These are phyloP conservation scores for Petaurus breviceps DNA, from an alignment of 2,113 vertebrate genomes.

Conservation along the genomic window DNA sequence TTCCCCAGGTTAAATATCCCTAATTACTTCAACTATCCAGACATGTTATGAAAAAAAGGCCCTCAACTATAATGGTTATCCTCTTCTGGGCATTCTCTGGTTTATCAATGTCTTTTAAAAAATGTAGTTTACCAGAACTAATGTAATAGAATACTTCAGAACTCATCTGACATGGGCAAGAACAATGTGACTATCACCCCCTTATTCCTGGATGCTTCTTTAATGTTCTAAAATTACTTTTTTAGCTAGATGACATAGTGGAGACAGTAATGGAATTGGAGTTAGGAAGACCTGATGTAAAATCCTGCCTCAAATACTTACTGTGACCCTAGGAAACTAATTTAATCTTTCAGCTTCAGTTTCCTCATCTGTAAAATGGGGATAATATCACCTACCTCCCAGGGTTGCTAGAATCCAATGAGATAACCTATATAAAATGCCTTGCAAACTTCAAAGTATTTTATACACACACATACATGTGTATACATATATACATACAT, in stretches of 20 bases:
- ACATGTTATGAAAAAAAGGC: background rate
- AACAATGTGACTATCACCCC: background rate
- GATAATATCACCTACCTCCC: too few relatives aligned
- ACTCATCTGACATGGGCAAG: background rate
- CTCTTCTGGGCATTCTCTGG: background rate
- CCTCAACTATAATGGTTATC: background rate
- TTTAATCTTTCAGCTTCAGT: background rate
- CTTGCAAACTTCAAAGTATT: too few relatives aligned
- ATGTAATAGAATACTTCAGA: background rate
- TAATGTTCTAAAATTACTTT: background rate
- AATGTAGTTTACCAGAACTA: background rate
- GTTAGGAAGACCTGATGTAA: background rate
- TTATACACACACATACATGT: too few relatives aligned
- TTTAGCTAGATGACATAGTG: background rate
- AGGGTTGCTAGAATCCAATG: too few relatives aligned
- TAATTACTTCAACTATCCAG: background rate
- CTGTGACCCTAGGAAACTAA: background rate
- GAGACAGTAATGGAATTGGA: background rate
- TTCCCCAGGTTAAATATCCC: background rate
- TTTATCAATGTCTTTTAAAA: background rate
- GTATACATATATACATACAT: too few relatives aligned
- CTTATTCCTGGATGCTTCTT: background rate
- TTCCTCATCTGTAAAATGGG: too few relatives aligned
- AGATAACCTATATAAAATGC: too few relatives aligned
- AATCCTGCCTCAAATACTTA: background rate